These are phyloP conservation scores for Calameuta idolon DNA, from an alignment of 2,888 invertebrate genomes.

Conservation along the genomic window DNA sequence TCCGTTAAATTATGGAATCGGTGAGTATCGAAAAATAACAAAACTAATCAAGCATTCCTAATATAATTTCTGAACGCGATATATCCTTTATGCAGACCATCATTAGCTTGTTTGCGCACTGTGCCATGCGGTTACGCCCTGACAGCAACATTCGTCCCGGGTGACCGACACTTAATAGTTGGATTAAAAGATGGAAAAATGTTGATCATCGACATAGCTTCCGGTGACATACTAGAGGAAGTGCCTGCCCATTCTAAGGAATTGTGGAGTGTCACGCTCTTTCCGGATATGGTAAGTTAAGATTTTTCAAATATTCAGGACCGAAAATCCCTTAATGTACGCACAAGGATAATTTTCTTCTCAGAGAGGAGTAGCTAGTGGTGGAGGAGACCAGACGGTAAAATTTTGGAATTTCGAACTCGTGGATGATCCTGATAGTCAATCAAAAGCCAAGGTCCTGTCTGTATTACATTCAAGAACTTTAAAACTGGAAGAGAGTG, in stretches of 20 bases:
- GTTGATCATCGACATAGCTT: constrained; percentile 86
- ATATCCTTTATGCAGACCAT: constrained; percentile 66
- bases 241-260: constrained; percentile 86
- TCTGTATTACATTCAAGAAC: constrained; percentile 85
- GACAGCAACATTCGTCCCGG: constrained; percentile 84
- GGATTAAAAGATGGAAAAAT: constrained; percentile 88
- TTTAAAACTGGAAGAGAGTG: constrained; percentile 87
- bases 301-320: background rate
- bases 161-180: constrained; percentile 89
- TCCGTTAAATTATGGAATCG: constrained; percentile 95
- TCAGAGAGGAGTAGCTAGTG: constrained; percentile 84
- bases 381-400: constrained; percentile 89
- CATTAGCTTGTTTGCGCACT: constrained; percentile 74
- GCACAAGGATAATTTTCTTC: constrained; percentile 41
- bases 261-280: constrained; percentile 81
- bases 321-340: background rate
- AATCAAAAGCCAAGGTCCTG: constrained; percentile 77
- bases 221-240: constrained; percentile 84
- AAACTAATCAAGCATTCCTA: background rate
- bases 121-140: constrained; percentile 77
- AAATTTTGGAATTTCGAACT: constrained; percentile 96
- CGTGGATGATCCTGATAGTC: constrained; percentile 75
- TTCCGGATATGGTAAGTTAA: constrained; percentile 75
- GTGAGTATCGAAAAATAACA: constrained; percentile 60
- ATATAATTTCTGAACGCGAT: constrained; percentile 8